Conservation (phyloP, 2,797 vertebrate species). For the Alca torda region DNA sequence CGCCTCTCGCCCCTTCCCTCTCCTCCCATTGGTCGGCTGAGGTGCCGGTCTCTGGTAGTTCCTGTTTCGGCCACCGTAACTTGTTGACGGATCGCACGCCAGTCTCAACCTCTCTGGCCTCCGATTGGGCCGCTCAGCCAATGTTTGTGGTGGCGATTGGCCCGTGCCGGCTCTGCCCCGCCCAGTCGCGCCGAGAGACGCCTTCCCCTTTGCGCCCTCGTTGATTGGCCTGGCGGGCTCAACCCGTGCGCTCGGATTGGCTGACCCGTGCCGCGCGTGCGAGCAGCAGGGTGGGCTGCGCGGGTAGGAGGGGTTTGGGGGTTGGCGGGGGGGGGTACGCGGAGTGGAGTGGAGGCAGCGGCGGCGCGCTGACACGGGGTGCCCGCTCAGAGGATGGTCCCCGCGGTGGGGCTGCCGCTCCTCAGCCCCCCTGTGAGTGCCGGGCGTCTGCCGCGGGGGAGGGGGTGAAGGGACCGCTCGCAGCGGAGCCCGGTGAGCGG, state of each 20-base stretch:
- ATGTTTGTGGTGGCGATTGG: not conserved
- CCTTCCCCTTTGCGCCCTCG: fast-evolving
- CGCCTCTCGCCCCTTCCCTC: not conserved
- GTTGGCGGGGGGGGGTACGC: not conserved
- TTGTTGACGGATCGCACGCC: not conserved
- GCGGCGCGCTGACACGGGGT: slow-evolving; percentile 32
- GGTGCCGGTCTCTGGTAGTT: slow-evolving; percentile 9
- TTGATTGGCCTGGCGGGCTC: not conserved
- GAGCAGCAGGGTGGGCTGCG: not conserved
- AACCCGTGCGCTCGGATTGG: not conserved
- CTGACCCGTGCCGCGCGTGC: not conserved
- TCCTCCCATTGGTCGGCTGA: not conserved
- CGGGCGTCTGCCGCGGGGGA: not conserved
- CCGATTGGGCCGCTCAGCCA: slow-evolving; percentile 27
- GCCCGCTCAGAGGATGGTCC: slow-evolving; percentile 62
- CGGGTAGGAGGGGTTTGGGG: not conserved
- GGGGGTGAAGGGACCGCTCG: not conserved
- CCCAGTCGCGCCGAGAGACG: not conserved
- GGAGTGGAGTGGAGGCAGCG: not conserved
- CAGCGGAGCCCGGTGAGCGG: not conserved
- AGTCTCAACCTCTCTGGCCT: not conserved
- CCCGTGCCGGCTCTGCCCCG: fast-evolving
- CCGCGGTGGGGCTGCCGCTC: slow-evolving; percentile 53
- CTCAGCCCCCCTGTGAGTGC: slow-evolving; percentile 62
- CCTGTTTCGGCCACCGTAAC: slow-evolving; percentile 73